Base-by-base conservation (phyloP, 2,888 invertebrate genomes). In the Xylocampa areola region DNA sequence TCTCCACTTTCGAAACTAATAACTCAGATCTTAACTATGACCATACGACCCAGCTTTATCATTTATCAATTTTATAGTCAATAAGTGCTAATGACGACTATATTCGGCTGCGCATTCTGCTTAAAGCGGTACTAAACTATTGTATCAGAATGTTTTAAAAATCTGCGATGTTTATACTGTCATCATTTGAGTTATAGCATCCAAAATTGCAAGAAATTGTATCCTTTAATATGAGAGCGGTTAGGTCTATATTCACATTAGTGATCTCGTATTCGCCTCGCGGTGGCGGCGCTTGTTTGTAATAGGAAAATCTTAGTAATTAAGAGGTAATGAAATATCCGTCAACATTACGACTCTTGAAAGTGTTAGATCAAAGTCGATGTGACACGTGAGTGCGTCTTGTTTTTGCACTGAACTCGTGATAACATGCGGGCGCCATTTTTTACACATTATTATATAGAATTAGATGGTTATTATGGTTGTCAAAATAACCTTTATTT, bases 301-400 rank as follows among this genome's bases (percentile, higher is more conserved):
- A 14, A 33, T 55, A 36, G 37, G 30, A 57, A 53, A 51, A 63
- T 48, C 32, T 11, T 35, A 43, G 40, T 57, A 41, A 61, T 61
- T 58, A 54, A 23, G 33, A 52, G 39, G 27, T 66, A 49, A 51
- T 60, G 35, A 49, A 41, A 29, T 55, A 57, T 43, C 43, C 48
- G 59, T 55, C 48, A 45, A 54, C 47, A 47, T 32, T 35, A 19
- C 43, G 39, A 25, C 49, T 36, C 50, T 48, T 57, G 72, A 80
- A 79, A 79, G 59, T 43, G 52, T 54, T 53, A 62, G 73, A 73
- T 73, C 77, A 79, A 79, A 78, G 81, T 79, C 73, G 49, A 74
- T 39, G 40, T 48, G 52, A 67, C 70, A 72, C 73, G 78, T 77
- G 73, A 74, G 41, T 30, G 37, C 19, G 21, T 53, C 21, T 49